Conservation (phyloP, 23 tunicate genomes). For the Phallusia fumigata region DNA sequence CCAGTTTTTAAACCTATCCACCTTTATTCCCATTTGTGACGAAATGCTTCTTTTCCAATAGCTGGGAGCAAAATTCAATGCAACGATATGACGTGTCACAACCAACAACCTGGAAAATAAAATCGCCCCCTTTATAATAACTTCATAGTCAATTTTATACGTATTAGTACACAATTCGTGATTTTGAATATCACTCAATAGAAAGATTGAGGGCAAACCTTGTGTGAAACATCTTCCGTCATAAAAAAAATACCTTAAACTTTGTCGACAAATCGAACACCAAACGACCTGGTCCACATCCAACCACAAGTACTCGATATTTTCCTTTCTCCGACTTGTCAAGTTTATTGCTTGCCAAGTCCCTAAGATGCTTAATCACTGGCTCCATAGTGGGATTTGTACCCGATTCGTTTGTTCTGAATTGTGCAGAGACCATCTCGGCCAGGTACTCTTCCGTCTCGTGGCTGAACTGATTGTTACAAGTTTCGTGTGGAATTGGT, state of each 20-base stretch:
- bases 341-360: not conserved
- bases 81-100: conserved; percentile 34
- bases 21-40: too few species aligned
- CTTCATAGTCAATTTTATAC: too few species aligned
- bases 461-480: too few species aligned
- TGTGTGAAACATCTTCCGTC: too few species aligned
- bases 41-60: not conserved
- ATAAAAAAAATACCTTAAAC: too few species aligned
- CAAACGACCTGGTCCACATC: conserved; percentile 36
- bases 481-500: too few species aligned
- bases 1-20: too few species aligned
- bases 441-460: not conserved
- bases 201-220: too few species aligned
- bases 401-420: not conserved
- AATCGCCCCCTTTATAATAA: not conserved
- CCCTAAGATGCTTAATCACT: not conserved
- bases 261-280: conserved; percentile 25
- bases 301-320: conserved; percentile 32
- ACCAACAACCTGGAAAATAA: conserved; percentile 17
- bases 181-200: too few species aligned
- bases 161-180: too few species aligned
- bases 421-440: not conserved
- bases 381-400: not conserved
- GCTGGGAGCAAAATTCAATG: conserved; percentile 16
- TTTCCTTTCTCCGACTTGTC: not conserved